A percentile compares a stretch with the other conserved stretches of the same genome.
These are phyloP conservation scores for Rhagonycha fulva DNA, from an alignment of 2,888 invertebrate genomes.

Conservation along the genomic window DNA sequence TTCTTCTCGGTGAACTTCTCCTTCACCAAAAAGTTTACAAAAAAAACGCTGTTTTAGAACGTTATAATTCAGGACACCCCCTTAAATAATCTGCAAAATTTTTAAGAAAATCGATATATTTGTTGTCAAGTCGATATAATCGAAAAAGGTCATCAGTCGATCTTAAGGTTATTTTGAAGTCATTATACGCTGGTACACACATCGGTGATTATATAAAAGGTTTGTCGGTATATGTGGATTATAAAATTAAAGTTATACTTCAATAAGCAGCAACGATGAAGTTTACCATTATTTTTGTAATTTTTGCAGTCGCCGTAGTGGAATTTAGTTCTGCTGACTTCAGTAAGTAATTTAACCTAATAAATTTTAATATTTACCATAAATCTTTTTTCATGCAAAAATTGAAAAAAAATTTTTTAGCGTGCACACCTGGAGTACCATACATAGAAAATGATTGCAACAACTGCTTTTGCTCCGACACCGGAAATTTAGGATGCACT, in stretches of 20 bases:
- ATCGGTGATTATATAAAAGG: background rate
- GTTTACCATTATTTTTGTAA: background rate
- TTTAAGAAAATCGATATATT: too few species aligned
- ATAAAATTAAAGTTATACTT: background rate
- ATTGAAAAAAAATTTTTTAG: too few species aligned
- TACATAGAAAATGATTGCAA: constrained; percentile 23
- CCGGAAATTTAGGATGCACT: constrained; percentile 1
- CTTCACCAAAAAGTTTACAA: too few species aligned
- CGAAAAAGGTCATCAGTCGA: too few species aligned
- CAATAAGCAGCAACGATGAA: background rate
- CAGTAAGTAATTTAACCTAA: background rate
- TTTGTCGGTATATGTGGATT: background rate
- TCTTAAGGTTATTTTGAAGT: too few species aligned
- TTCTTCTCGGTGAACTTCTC: too few species aligned
- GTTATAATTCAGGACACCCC: too few species aligned
- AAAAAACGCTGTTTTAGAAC: too few species aligned
- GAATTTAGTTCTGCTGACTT: background rate
- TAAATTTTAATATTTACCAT: too few species aligned
- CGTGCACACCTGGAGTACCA: background rate
- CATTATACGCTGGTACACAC: background rate
- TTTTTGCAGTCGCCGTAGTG: background rate
- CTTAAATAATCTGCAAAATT: too few species aligned
- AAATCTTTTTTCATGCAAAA: too few species aligned
- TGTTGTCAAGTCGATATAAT: too few species aligned
- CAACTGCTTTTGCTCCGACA: constrained; percentile 5